Percentiles rank a stretch among this genome's conserved stretches.
phyloP scores from a whole-genome alignment of 2,113 vertebrate genomes.

The Uria aalge region DNA sequence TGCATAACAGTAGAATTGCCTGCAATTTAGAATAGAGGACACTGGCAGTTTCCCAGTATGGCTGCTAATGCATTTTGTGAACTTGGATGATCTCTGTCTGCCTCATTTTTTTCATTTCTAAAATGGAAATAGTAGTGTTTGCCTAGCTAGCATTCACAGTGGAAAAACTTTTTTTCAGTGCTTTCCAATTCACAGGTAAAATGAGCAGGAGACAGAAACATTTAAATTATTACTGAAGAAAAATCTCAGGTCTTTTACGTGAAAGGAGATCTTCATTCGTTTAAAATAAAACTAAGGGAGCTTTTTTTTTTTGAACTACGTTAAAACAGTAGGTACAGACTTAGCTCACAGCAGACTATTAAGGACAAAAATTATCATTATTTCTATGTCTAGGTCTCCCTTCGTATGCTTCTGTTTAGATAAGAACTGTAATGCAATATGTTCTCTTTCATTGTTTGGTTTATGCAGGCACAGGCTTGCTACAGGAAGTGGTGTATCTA shows the following conservation, averaged over 20 bases:
- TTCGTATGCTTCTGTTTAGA: conserved; percentile 7
- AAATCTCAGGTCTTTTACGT: neutral
- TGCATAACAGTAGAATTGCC: neutral
- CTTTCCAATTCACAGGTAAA: neutral
- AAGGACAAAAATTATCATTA: neutral
- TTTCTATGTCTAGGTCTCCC: neutral
- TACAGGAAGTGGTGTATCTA: conserved; percentile 96
- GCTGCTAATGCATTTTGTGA: neutral
- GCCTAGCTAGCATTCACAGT: neutral
- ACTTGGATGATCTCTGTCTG: neutral
- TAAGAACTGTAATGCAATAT: conserved; percentile 33
- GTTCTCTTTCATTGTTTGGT: conserved; percentile 10
- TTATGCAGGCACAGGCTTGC: conserved; percentile 88
- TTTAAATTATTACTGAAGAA: neutral
- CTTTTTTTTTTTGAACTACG: neutral
- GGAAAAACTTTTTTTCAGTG: neutral
- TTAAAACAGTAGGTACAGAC: neutral
- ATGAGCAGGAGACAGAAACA: neutral
- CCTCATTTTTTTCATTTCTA: neutral
- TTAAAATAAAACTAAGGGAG: neutral
- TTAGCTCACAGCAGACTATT: neutral
- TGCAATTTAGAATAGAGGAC: neutral
- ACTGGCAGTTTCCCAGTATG: neutral
- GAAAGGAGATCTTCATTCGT: neutral
- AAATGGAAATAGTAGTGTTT: neutral